Percentiles rank a stretch among this genome's conserved stretches.
These are phyloP conservation scores for Cavia porcellus DNA, from an alignment of 2,113 vertebrate genomes.

Conservation along the genomic window DNA sequence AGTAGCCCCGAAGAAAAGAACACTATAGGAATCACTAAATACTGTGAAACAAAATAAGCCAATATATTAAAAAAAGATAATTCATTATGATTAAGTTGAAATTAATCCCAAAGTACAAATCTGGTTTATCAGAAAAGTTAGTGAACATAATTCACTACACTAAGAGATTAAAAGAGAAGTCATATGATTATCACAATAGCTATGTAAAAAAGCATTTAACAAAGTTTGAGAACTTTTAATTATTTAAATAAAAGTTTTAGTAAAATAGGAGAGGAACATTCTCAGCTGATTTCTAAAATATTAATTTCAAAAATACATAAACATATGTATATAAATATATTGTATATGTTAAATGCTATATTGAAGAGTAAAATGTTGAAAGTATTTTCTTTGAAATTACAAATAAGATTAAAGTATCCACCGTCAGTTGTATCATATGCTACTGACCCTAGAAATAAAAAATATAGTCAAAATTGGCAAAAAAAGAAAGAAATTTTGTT, in stretches of 20 bases:
- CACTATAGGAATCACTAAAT: not conserved
- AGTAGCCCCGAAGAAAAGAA: not conserved
- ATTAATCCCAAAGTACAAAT: not conserved
- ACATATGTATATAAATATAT: not conserved
- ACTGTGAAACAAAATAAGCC: conserved; percentile 17
- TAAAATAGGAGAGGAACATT: not conserved
- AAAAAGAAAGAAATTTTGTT: not conserved
- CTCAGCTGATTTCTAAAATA: conserved; percentile 17
- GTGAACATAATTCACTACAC: not conserved
- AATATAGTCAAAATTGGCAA: not conserved
- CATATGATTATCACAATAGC: not conserved
- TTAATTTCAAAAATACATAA: not conserved
- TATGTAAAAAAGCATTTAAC: not conserved
- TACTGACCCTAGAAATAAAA: not conserved
- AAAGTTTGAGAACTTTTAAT: not conserved
- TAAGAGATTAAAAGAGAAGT: not conserved
- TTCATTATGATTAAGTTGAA: not conserved
- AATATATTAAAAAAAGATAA: not conserved
- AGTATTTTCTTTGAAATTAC: conserved; percentile 46
- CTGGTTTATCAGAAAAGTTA: conserved; percentile 29
- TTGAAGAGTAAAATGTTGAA: conserved; percentile 1
- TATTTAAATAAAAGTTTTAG: not conserved
- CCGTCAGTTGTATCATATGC: not conserved
- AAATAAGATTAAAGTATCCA: conserved; percentile 16
- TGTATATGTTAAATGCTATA: not conserved